Conservation (phyloP, 2,113 vertebrate genomes). For the Piaya cayana region DNA sequence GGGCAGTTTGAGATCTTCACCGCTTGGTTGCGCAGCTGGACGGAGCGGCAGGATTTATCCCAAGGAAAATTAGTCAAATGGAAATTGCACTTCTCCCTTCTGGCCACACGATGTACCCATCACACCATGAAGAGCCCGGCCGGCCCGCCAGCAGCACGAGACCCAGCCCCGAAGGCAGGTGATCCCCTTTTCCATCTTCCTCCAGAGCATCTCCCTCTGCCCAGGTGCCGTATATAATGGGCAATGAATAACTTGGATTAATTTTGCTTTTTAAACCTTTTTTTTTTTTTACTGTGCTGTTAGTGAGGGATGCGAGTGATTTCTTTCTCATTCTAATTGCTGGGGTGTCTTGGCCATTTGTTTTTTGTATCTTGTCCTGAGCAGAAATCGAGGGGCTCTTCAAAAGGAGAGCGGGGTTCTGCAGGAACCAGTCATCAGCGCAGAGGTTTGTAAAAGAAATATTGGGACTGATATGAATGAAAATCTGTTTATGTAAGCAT, state of each 20-base stretch:
- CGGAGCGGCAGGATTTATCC: not conserved
- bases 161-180: not conserved
- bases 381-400: not conserved
- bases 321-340: not conserved
- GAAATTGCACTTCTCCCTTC: slow-evolving; percentile 6
- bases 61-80: not conserved
- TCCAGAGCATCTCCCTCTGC: not conserved
- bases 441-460: not conserved
- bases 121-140: not conserved
- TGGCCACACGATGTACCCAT: slow-evolving; percentile 56
- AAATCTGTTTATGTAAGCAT: not conserved
- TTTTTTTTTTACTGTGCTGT: not conserved
- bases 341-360: not conserved
- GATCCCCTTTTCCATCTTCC: no score
- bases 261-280: not conserved
- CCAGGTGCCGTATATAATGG: not conserved
- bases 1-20: not conserved
- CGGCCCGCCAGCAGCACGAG: rapidly evolving
- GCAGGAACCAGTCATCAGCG: not conserved
- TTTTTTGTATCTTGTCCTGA: not conserved
- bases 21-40: not conserved
- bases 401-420: not conserved
- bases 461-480: not conserved
- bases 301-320: not conserved
- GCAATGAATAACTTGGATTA: not conserved